These are phyloP conservation scores for Trisateles emortualis DNA, from an alignment of 2,888 invertebrate genomes.

Conservation along the genomic window DNA sequence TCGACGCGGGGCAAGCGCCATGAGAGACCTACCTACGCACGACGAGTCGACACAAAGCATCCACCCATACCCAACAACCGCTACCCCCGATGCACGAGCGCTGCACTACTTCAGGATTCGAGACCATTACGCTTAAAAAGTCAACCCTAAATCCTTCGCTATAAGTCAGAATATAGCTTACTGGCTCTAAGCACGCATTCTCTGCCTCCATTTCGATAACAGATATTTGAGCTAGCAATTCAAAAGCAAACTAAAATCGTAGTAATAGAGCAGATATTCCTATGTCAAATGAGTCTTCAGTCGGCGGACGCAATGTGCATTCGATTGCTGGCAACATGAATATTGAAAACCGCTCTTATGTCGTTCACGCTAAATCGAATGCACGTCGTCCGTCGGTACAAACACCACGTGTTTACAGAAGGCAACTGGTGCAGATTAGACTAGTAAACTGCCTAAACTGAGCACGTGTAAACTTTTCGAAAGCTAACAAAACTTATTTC, in stretches of 20 bases:
- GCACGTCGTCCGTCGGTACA: conserved; percentile 59
- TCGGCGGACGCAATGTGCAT: conserved; percentile 75
- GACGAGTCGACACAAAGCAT: conserved; percentile 75
- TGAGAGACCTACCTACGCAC: conserved; percentile 81
- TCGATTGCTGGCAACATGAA: conserved; percentile 71
- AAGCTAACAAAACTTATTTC: conserved; percentile 32
- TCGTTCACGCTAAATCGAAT: conserved; percentile 71
- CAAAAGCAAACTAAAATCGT: conserved; percentile 60
- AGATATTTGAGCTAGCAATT: conserved; percentile 48
- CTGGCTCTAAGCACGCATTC: conserved; percentile 51
- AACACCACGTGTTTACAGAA: conserved; percentile 81
- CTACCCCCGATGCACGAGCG: conserved; percentile 68
- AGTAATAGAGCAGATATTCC: conserved; percentile 71
- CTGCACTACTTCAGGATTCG: conserved; percentile 60
- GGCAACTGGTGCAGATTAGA: conserved; percentile 73
- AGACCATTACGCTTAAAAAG: conserved; percentile 31
- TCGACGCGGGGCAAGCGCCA: conserved; percentile 74
- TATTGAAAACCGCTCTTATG: conserved; percentile 83
- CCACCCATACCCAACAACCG: conserved; percentile 75
- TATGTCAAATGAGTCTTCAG: conserved; percentile 42
- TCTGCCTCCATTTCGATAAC: conserved; percentile 63
- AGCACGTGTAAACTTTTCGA: conserved; percentile 73
- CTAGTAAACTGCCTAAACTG: conserved; percentile 65
- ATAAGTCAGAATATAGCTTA: conserved; percentile 32
- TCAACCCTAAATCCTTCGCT: conserved; percentile 44